These are phyloP conservation scores for Lutraria rhynchaena DNA, from an alignment of 1,140 invertebrate species.

Conservation along the genomic window DNA sequence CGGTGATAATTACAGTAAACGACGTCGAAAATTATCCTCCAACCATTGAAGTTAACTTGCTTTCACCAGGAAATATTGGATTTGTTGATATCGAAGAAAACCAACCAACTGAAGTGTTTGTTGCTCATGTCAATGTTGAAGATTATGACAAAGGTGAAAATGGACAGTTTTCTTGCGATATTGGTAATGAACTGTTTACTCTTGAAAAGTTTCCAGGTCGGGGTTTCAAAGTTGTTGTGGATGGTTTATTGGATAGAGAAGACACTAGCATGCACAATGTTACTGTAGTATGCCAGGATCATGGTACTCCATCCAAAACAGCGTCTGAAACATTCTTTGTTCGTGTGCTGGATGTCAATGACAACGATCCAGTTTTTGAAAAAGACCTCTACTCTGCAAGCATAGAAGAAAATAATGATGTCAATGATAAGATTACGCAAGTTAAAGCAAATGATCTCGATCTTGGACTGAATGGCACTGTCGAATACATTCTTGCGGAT, in stretches of 20 bases:
- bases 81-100: conserved; percentile 54
- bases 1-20: conserved; percentile 40
- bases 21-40: conserved; percentile 56
- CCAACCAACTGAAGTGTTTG: conserved; percentile 36
- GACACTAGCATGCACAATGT: conserved; percentile 37
- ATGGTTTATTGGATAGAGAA: conserved; percentile 46
- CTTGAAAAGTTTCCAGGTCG: conserved; percentile 40
- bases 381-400: conserved; percentile 19
- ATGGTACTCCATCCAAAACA: conserved; percentile 25
- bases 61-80: conserved; percentile 42
- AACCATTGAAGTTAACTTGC: conserved; percentile 43
- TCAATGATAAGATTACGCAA: conserved; percentile 94
- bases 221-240: conserved; percentile 54
- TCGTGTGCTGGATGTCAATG: conserved; percentile 55
- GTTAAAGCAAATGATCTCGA: conserved; percentile 96
- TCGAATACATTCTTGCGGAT: conserved; percentile 45
- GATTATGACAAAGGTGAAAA: conserved; percentile 57
- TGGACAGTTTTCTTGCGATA: conserved; percentile 46
- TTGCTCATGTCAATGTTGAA: conserved; percentile 48
- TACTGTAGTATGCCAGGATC: conserved; percentile 43
- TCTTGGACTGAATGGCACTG: conserved; percentile 91
- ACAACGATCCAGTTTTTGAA: conserved; percentile 52
- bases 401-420: conserved; percentile 82
- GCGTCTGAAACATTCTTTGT: conserved; percentile 47
- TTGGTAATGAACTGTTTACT: conserved; percentile 29